phyloP scores from a whole-genome alignment of 1,140 invertebrate species.

The Lasioglossum baleicum region DNA sequence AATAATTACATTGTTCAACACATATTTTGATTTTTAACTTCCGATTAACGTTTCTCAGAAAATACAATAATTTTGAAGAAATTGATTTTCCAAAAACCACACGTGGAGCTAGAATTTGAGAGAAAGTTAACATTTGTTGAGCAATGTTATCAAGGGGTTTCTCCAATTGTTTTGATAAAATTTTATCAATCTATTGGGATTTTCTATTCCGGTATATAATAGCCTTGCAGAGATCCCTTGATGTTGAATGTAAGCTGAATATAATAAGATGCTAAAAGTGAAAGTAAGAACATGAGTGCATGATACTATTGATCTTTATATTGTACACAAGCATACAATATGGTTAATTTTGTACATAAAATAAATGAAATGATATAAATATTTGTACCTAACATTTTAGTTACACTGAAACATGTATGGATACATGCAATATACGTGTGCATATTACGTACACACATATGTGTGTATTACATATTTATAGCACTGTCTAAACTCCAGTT shows the following conservation, averaged over 20 bases:
- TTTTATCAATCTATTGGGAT: constrained; percentile 1
- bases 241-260: constrained; percentile 30
- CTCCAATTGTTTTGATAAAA: constrained; percentile 4
- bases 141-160: constrained; percentile 40
- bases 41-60: no score
- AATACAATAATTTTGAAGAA: no score
- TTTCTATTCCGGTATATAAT: background rate
- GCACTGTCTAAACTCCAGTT: constrained; percentile 72
- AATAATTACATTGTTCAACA: no score
- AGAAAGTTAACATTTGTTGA: background rate
- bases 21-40: no score
- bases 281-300: constrained; percentile 40
- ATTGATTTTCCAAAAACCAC: no score
- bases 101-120: no score
- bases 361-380: constrained; percentile 15
- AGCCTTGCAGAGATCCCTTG: constrained; percentile 44
- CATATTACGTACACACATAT: background rate
- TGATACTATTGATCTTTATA: constrained; percentile 37
- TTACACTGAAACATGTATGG: constrained; percentile 19
- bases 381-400: constrained; percentile 1
- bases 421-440: no score
- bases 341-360: constrained; percentile 40
- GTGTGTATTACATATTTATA: constrained; percentile 25
- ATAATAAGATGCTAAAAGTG: constrained; percentile 26
- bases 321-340: constrained; percentile 34